Base-by-base conservation (phyloP, 53 echinoderm and acorn worm species). In the Echinometra lucunter region DNA sequence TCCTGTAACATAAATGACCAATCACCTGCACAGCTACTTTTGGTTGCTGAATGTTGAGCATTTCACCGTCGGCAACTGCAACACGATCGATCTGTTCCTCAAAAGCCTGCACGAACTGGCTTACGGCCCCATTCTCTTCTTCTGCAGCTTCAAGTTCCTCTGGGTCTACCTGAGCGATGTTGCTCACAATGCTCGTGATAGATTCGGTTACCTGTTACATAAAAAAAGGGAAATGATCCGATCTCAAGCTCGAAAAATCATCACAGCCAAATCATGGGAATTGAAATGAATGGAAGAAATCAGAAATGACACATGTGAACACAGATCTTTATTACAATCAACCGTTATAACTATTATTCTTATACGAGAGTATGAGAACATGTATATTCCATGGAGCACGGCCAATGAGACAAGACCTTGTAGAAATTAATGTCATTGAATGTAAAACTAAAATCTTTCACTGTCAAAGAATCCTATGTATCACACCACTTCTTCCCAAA, bases 11-110 rank as follows among this genome's bases (percentile, higher is more conserved):
- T n/a, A n/a, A n/a, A n/a, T n/a, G n/a, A n/a, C n/a, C n/a, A 56
- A 56, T 78, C 42, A 78, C 78, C 78, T 78, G 78, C 4, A 78
- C 78, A 18, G 78, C 78, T 18, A 78, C 78, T 40, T 78, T 78
- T 21, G 78, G 78, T 35, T 40, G 21, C 78, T 78, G 78, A 42
- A 78, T 78, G 78, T 78, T 78, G 4, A 78, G 40, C 78, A 78
- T 42, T 19, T 12, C 78, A 21, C 78, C 78, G 9, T 78, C 78
- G 78, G 78, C 78, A 18, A 78, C 78, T 42, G 30, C 78, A 38
- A 42, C 78, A 40, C 78, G 78, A 2, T 10, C 42, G 38, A 78
- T 40, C 23, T 78, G 69, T 69, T 34, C 69, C 69, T 69, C 69
- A 69, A 69, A 69, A 69, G 30, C 69, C 34, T 69, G 69, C 9